Conservation (phyloP, 1,140 invertebrate species). For the Papilio xuthus region DNA sequence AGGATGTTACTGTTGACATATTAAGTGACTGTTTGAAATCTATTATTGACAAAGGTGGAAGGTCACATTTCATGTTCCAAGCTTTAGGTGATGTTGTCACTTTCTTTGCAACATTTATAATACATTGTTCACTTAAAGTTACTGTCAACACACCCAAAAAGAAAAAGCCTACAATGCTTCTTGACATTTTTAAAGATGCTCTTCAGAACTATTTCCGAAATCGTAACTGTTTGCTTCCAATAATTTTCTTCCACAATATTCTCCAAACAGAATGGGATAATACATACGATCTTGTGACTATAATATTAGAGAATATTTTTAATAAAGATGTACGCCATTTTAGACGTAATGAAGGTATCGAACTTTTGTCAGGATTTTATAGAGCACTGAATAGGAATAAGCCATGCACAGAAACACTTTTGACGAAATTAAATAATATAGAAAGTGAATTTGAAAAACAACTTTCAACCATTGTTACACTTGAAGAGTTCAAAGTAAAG, state of each 20-base stretch:
- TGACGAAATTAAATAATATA: conserved; percentile 52
- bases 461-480: conserved; percentile 50
- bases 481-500: conserved; percentile 62
- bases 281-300: conserved; percentile 81
- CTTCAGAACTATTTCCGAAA: conserved; percentile 83
- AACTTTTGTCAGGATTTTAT: conserved; percentile 84
- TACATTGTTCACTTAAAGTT: conserved; percentile 83
- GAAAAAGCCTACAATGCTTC: conserved; percentile 68
- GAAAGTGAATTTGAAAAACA: conserved; percentile 58
- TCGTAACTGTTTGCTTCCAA: conserved; percentile 84
- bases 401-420: conserved; percentile 47
- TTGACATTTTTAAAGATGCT: conserved; percentile 80
- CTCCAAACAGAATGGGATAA: conserved; percentile 84
- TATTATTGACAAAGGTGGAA: conserved; percentile 84
- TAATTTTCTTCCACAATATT: conserved; percentile 84
- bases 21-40: conserved; percentile 83
- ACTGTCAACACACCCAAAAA: conserved; percentile 61
- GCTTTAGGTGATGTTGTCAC: conserved; percentile 86
- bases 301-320: conserved; percentile 84
- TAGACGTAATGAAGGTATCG: conserved; percentile 84
- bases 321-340: conserved; percentile 83
- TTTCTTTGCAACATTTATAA: conserved; percentile 85
- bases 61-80: conserved; percentile 84
- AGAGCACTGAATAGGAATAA: conserved; percentile 78
- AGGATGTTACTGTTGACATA: conserved; percentile 82